Evolutionary conservation across 2,113 vertebrate species (phyloP).

Genomic region (Phocoena phocoena): DNA sequence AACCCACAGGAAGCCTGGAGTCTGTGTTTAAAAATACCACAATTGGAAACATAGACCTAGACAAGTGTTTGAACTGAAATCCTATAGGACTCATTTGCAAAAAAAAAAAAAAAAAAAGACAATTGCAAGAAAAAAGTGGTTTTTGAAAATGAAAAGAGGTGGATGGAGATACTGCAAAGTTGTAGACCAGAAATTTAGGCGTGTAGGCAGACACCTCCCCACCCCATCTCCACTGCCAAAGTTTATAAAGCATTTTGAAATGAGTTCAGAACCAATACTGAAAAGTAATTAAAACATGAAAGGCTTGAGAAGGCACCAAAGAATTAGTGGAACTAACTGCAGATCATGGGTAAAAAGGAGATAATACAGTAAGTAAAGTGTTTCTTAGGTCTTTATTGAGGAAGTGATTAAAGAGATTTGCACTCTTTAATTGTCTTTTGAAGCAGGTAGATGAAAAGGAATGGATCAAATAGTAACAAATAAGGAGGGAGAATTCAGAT

Average conservation of each 20-base stretch:
- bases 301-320: not conserved
- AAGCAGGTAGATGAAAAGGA: slow-evolving; percentile 36
- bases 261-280: slow-evolving; percentile 32
- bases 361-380: not conserved
- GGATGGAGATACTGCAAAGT: not conserved
- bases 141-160: slow-evolving; percentile 15
- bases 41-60: not conserved
- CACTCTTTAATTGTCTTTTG: slow-evolving; percentile 46
- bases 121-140: not conserved
- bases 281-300: slow-evolving; percentile 61
- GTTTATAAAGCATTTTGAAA: slow-evolving; percentile 1
- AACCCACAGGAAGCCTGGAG: not conserved
- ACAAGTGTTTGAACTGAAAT: slow-evolving; percentile 33
- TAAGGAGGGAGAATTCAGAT: not conserved
- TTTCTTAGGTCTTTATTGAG: slow-evolving; percentile 42
- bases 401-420: slow-evolving; percentile 10
- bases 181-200: not conserved
- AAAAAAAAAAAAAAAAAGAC: not conserved
- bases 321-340: not conserved
- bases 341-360: slow-evolving; percentile 23
- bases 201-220: no score
- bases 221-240: not conserved
- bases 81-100: not conserved
- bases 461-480: slow-evolving; percentile 18
- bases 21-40: not conserved